Base-by-base conservation (phyloP, 2,797 vertebrate genomes). In the Lutjanus argentimaculatus region DNA sequence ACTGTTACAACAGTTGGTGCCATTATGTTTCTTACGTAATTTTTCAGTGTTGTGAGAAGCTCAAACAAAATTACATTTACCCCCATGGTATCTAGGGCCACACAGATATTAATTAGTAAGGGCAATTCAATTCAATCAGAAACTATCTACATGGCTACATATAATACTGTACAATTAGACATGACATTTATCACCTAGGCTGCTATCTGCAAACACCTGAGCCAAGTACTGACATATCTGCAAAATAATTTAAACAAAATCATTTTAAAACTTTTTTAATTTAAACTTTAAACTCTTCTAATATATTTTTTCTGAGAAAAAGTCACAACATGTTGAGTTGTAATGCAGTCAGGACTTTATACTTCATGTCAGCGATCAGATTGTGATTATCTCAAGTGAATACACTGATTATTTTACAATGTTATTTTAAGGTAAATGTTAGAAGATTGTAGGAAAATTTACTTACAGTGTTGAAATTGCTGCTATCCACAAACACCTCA, bases 401-500 rank as follows among this genome's bases (percentile, higher is more conserved):
- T 8, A 42, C 40, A 42, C 40, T 42, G 40, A 42, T 42, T 42
- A 42, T 42, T 61, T 40, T 11, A 46, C 1, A 3, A 42, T 25
- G 21, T 1, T 2, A 48, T 10, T 49, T 63, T 4, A 42, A n/a
- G 1, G 6, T 40, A 15, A 48, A 40, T 40, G 2, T n/a, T 12
- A 7, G 12, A 1, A 53, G 4, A 8, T 15, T 63, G 2, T 15
- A 21, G 11, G 1, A 6, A 68, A 14, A 51, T 56, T 0, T 12
- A 75, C 77, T 72, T 49, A 76, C 77, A 10, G 0, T 49, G 21
- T 22, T 0, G 19, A 73, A 10, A n/a, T n/a, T n/a, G n/a, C n/a
- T n/a, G n/a, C n/a, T n/a, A n/a, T n/a, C n/a, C n/a, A n/a, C n/a
- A n/a, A n/a, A n/a, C n/a, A n/a, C n/a, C n/a, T n/a, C n/a, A n/a